Base-by-base conservation (phyloP, 2,113 vertebrate genomes). In the Dasyurus viverrinus region DNA sequence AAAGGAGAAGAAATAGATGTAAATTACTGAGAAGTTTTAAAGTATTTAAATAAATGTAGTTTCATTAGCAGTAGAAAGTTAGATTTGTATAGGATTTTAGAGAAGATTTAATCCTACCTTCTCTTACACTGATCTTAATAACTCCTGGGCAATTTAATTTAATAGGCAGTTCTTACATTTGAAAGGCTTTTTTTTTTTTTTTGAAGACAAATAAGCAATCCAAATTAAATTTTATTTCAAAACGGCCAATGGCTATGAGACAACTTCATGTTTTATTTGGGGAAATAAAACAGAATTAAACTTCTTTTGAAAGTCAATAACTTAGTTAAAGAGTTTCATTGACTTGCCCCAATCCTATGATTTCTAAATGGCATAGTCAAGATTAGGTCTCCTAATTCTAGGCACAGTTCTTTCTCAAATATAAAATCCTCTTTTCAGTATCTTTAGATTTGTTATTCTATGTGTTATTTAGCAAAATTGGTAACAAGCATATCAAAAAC, bases 21-120 rank as follows among this genome's bases (percentile, higher is more conserved):
- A 46, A 91, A 94, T 60, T 93, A 46, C 68, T 76, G 9, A 97
- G 93, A 97, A 93, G 0, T 92, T n/a, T 90, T 42, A 94, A 76
- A 76, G 14, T 19, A 76, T 36, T 76, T n/a, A n/a, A 76, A 76
- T 76, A 16, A n/a, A 19, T n/a, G 0, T 3, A n/a, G 5, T n/a
- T 76, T n/a, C n/a, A n/a, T 76, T n/a, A 76, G n/a, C n/a, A 19
- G 0, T 76, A 76, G 6, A 8, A 5, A n/a, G 1, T 76, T 76
- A n/a, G 30, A n/a, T n/a, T 19, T 76, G 0, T n/a, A 76, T n/a
- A n/a, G 30, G 36, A 76, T 19, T 36, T n/a, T 76, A 76, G 60
- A 76, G 12, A 76, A 60, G 27, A 10, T 60, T 60, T 60, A 76
- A 16, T 76, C 60, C 14, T 76, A 19, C 30, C 60, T n/a, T 36